phyloP scores from a whole-genome alignment of 2,113 vertebrate species.

The Stegostoma tigrinum region DNA sequence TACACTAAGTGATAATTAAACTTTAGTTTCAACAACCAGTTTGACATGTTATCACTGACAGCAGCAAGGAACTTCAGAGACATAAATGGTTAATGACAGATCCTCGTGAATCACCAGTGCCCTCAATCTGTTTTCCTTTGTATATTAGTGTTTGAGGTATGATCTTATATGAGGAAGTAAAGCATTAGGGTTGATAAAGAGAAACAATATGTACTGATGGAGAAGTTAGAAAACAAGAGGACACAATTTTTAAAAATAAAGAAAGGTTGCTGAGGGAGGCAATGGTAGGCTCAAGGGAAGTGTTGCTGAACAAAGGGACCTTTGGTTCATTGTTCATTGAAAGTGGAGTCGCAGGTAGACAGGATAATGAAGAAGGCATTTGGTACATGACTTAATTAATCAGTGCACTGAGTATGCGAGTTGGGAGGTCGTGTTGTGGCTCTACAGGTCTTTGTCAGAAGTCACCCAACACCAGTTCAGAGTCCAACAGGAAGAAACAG shows the following conservation, averaged over 20 bases:
- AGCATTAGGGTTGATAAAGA: background rate
- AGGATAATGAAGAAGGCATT: too few species aligned
- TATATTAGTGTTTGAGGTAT: background rate
- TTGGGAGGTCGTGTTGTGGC: too few species aligned
- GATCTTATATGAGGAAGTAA: background rate
- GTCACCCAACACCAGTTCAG: too few species aligned
- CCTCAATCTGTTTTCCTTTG: too few species aligned
- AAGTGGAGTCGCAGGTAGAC: too few species aligned
- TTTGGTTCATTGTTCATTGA: too few species aligned
- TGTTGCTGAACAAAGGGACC: too few species aligned
- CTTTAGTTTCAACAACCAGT: background rate
- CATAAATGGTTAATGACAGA: background rate
- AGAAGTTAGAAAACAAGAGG: background rate
- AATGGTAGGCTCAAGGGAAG: background rate
- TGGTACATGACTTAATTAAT: too few species aligned
- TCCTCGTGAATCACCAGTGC: too few species aligned
- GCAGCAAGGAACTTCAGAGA: background rate
- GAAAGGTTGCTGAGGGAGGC: background rate
- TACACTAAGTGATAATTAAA: background rate
- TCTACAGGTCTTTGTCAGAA: too few species aligned
- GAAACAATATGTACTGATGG: background rate
- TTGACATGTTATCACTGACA: background rate
- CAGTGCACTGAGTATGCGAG: too few species aligned
- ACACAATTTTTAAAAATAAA: background rate
- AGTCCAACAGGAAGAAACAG: too few species aligned